Evolutionary conservation across 1,140 invertebrate species (phyloP).

Genomic region (Rhyacophila brunnea): DNA sequence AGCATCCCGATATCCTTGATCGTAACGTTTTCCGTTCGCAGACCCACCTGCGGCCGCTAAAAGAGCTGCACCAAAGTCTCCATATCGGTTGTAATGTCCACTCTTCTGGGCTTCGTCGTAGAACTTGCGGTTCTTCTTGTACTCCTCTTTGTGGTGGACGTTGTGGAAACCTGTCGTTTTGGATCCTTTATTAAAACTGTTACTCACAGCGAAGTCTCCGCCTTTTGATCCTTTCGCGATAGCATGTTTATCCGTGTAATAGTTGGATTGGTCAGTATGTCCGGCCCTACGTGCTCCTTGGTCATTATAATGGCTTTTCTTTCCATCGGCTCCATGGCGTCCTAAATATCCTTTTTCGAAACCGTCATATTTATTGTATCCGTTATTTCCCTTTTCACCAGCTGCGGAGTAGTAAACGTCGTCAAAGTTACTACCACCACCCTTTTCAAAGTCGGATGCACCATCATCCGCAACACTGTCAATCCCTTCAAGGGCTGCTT

Average conservation of each 20-base stretch:
- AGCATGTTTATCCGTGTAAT: slow-evolving; percentile 44
- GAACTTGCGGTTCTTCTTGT: slow-evolving; percentile 69
- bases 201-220: slow-evolving; percentile 45
- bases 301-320: slow-evolving; percentile 48
- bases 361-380: slow-evolving; percentile 44
- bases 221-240: slow-evolving; percentile 43
- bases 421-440: slow-evolving; percentile 40
- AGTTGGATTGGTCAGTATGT: slow-evolving; percentile 42
- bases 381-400: slow-evolving; percentile 49
- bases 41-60: slow-evolving; percentile 49
- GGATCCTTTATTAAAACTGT: slow-evolving; percentile 63
- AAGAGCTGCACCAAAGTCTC: slow-evolving; percentile 51
- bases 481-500: slow-evolving; percentile 37
- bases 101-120: slow-evolving; percentile 66
- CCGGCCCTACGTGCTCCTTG: slow-evolving; percentile 42
- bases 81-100: slow-evolving; percentile 61
- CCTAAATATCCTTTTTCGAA: slow-evolving; percentile 52
- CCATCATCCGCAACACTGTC: slow-evolving; percentile 41
- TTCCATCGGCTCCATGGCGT: slow-evolving; percentile 44
- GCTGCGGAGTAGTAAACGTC: slow-evolving; percentile 41
- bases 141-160: slow-evolving; percentile 71
- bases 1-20: slow-evolving; percentile 49
- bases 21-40: slow-evolving; percentile 53
- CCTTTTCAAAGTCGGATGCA: slow-evolving; percentile 39
- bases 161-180: slow-evolving; percentile 68